A percentile compares a stretch with the other conserved stretches of the same genome.
phyloP scores from a whole-genome alignment of 1,140 invertebrate genomes.

The Zaprionus davidi region DNA sequence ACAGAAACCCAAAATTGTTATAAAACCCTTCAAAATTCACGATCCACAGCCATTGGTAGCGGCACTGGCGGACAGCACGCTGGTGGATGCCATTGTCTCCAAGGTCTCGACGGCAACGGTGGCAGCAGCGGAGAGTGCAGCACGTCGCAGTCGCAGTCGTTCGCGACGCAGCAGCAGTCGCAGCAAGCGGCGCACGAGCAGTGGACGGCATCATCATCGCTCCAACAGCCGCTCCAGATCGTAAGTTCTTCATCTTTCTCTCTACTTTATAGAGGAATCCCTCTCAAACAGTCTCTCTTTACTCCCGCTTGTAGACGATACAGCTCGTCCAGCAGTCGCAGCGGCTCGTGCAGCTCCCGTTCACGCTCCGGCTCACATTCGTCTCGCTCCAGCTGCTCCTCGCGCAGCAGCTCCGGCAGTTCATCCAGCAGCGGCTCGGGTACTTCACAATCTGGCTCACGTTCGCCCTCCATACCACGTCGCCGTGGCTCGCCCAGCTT shows the following conservation, averaged over 20 bases:
- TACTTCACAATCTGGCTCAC: conserved; percentile 85
- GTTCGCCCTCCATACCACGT: conserved; percentile 94
- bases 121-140: conserved; percentile 78
- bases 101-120: conserved; percentile 82
- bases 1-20: conserved; percentile 83
- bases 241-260: conserved; percentile 23
- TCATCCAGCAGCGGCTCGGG: conserved; percentile 76
- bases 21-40: conserved; percentile 84
- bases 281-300: not conserved
- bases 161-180: conserved; percentile 62
- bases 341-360: conserved; percentile 81
- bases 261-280: not conserved
- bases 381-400: conserved; percentile 85
- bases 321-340: conserved; percentile 84
- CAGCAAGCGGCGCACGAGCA: conserved; percentile 62
- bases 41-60: conserved; percentile 84
- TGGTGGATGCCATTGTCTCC: conserved; percentile 82
- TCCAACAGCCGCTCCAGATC: conserved; percentile 84
- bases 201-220: conserved; percentile 58
- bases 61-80: conserved; percentile 76
- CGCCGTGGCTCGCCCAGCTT: conserved; percentile 95
- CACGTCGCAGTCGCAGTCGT: conserved; percentile 75
- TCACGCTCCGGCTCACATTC: conserved; percentile 85
- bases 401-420: conserved; percentile 80
- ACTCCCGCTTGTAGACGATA: conserved; percentile 66